phyloP scores from a whole-genome alignment of 2,113 vertebrate genomes.

The Zosterops borbonicus region DNA sequence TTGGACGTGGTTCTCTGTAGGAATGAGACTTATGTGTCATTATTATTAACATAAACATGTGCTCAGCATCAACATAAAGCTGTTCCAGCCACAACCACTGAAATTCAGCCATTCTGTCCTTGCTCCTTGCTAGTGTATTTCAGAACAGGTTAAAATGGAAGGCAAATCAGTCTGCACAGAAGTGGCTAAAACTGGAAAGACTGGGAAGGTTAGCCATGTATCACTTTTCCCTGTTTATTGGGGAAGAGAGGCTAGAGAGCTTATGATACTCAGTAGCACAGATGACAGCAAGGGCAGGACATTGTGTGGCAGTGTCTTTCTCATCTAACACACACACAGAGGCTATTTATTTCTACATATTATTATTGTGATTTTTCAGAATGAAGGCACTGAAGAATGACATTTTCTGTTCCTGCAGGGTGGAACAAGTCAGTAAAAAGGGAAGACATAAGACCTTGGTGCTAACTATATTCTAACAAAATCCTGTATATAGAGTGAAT shows the following conservation, averaged over 20 bases:
- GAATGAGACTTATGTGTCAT: not conserved
- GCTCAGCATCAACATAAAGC: not conserved
- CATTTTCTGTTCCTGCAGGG: not conserved
- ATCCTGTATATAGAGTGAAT: not conserved
- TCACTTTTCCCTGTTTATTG: not conserved
- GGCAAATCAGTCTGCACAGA: not conserved
- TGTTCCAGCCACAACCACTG: not conserved
- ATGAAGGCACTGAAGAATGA: not conserved
- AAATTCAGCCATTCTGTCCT: not conserved
- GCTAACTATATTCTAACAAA: not conserved
- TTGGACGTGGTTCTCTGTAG: not conserved
- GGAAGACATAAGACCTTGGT: not conserved
- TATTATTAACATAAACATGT: not conserved
- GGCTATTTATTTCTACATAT: not conserved
- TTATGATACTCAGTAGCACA: not conserved
- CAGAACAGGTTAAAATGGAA: not conserved
- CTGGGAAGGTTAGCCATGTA: accelerated
- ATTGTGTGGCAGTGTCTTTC: not conserved
- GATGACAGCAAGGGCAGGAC: not conserved
- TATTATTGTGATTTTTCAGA: not conserved
- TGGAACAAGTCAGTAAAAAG: not conserved
- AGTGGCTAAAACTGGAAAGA: not conserved
- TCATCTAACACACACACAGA: not conserved
- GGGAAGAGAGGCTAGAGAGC: not conserved
- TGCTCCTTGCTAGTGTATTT: not conserved